Evolutionary conservation across 2,888 invertebrate species (phyloP).

Genomic region (Rhogogaster chlorosoma): DNA sequence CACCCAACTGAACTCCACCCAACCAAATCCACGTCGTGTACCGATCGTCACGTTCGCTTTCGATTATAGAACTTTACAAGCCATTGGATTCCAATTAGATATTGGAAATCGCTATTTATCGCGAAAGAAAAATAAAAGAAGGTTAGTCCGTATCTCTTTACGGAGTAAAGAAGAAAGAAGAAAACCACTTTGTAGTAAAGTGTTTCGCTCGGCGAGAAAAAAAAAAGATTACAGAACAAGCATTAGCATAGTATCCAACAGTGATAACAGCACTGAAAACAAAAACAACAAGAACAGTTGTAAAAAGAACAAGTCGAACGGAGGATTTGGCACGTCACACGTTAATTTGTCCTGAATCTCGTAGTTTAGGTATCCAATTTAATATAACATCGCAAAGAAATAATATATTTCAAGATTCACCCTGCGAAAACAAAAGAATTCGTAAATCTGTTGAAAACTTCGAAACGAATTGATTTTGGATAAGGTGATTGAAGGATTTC

Average conservation of each 20-base stretch:
- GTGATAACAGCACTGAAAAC: slow-evolving; percentile 33
- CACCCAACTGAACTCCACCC: slow-evolving; percentile 2
- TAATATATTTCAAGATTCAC: background rate
- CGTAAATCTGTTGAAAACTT: background rate
- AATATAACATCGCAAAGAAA: background rate
- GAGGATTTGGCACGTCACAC: background rate
- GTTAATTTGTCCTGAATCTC: slow-evolving; percentile 12
- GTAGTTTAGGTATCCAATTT: slow-evolving; percentile 1
- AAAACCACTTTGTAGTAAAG: slow-evolving; percentile 46
- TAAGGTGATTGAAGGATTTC: background rate
- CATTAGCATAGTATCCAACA: slow-evolving; percentile 43
- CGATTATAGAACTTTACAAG: slow-evolving; percentile 53
- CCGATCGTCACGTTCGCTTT: slow-evolving; percentile 47
- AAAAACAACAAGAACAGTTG: slow-evolving; percentile 9
- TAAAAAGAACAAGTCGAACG: slow-evolving; percentile 29
- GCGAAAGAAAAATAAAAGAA: slow-evolving; percentile 43
- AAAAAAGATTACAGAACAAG: slow-evolving; percentile 7
- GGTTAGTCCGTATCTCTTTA: slow-evolving; percentile 36
- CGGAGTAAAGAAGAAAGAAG: slow-evolving; percentile 41
- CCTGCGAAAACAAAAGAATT: background rate
- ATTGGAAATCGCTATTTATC: slow-evolving; percentile 54
- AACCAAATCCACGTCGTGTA: slow-evolving; percentile 12
- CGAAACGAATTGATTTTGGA: background rate
- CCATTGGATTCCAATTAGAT: slow-evolving; percentile 54
- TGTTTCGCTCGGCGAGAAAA: slow-evolving; percentile 3